phyloP scores from a whole-genome alignment of 1,140 invertebrate genomes.

The Conopomorpha cramerella region DNA sequence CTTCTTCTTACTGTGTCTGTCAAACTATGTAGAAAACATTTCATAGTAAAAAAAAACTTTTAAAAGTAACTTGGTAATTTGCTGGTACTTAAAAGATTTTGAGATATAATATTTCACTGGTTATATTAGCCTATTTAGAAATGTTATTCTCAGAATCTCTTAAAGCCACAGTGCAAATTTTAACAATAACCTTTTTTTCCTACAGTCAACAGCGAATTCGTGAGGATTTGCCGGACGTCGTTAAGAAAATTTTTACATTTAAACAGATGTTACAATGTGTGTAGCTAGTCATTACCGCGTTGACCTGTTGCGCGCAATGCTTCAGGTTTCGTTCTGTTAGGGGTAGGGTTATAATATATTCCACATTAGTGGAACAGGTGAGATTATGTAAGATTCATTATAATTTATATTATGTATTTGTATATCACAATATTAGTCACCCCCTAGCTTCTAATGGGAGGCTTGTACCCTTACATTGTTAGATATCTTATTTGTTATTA shows the following conservation, averaged over 20 bases:
- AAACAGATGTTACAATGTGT: conserved; percentile 46
- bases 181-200: conserved; percentile 57
- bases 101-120: conserved; percentile 19
- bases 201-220: conserved; percentile 60
- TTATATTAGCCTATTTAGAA: background rate
- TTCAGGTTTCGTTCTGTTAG: conserved; percentile 58
- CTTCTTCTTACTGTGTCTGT: background rate
- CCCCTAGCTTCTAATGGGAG: no score
- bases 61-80: no score
- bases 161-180: conserved; percentile 36
- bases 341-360: conserved; percentile 50
- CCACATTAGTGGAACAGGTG: conserved; percentile 58
- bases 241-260: conserved; percentile 46
- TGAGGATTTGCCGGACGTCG: conserved; percentile 46
- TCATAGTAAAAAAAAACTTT: no score
- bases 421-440: conserved; percentile 21
- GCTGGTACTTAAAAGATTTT: conserved; percentile 48
- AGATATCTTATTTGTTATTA: no score
- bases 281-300: conserved; percentile 54
- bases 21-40: no score
- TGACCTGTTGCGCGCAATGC: conserved; percentile 62
- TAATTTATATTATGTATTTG: conserved; percentile 43
- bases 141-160: conserved; percentile 46
- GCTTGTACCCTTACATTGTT: no score
- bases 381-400: conserved; percentile 57